Base-by-base conservation (phyloP, 2,888 invertebrate genomes). In the Coleophora deauratella region DNA sequence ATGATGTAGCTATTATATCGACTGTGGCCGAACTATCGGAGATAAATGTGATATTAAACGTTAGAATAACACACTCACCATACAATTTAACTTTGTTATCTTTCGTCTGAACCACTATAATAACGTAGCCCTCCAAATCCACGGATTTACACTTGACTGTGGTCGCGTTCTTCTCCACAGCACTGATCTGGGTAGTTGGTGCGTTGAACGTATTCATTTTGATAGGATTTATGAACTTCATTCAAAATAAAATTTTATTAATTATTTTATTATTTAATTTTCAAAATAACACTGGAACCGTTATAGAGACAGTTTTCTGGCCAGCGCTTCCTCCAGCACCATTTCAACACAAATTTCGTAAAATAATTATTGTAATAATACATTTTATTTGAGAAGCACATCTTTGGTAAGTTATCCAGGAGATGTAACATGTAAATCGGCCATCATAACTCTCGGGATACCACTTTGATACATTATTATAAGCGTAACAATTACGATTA, bases 81-180 rank as follows among this genome's bases (percentile, higher is more conserved):
- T 96, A 97, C 54, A 97, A 87, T 87, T 96, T 97, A 65, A 96
- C 94, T 87, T 95, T 95, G 77, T 96, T 95, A 82, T 96, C 96
- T 79, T 94, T 93, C 67, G 95, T 95, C 86, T 96, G 96, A 57
- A 96, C 95, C 72, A 97, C 89, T 72, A 97, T 96, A 74, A 97
- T 96, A 72, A 97, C 96, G 86, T 97, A 97, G 69, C 97, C 97
- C 67, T 96, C 95, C 72, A 97, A 89, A 88, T 97, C 96, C 72
- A 97, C 95, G 85, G 84, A 80, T 64, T 86, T 86, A 51, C 81
- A 81, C 65, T 86, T 86, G 28, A 86, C 85, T 43, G 86, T 84
- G 53, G 84, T 86, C 72, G 80, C 62, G 33, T 41, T 72, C 65
- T 84, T 86, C 49, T 81, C 82, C 45, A 85, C 72, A 15, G 85